phyloP scores from a whole-genome alignment of 2,797 vertebrate genomes.

The Leptodactylus fallax region DNA sequence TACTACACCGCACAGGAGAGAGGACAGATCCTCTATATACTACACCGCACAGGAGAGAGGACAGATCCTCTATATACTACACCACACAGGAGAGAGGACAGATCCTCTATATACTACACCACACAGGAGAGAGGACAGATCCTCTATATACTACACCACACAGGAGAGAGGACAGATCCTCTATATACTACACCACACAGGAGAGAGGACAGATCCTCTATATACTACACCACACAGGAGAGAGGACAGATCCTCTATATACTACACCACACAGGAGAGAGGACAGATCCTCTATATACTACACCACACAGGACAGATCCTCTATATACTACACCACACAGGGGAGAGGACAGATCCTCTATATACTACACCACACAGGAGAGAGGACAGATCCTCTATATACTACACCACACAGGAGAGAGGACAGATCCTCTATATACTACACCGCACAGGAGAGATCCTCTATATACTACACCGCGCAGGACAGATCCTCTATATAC shows the following conservation, averaged over 20 bases:
- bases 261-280: no score
- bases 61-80: no score
- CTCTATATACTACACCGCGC: slow-evolving; percentile 9
- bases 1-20: background rate
- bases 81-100: background rate
- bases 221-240: background rate
- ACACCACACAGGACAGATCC: background rate
- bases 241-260: background rate
- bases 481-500: no score
- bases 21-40: background rate
- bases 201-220: no score
- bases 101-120: slow-evolving; percentile 2
- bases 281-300: no score
- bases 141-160: no score
- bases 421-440: no score
- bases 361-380: no score
- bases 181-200: slow-evolving; percentile 9
- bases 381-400: background rate
- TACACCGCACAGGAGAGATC: background rate
- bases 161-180: background rate
- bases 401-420: no score
- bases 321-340: slow-evolving; percentile 9
- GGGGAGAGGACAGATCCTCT: no score
- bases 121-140: no score
- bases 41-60: no score